Evolutionary conservation across 2,888 invertebrate species (phyloP).

Genomic region (Pherbina coryleti): DNA sequence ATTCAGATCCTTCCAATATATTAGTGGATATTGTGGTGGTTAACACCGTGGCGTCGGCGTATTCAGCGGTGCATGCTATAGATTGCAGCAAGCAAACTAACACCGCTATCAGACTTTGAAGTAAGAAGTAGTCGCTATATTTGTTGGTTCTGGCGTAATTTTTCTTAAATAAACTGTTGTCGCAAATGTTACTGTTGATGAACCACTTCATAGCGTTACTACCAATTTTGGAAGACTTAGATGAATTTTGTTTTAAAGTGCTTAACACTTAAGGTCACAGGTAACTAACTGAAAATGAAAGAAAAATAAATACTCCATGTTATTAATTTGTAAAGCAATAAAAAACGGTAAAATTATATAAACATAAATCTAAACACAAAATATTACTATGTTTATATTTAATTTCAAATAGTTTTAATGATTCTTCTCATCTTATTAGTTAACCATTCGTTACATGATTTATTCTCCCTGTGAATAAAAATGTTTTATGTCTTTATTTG

Average conservation of each 20-base stretch:
- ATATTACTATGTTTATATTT: too few relatives aligned
- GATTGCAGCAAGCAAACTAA: not conserved
- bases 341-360: too few relatives aligned
- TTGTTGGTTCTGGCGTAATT: not conserved
- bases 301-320: too few relatives aligned
- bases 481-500: too few relatives aligned
- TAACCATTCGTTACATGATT: too few relatives aligned
- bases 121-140: not conserved
- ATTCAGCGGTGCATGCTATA: not conserved
- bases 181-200: not conserved
- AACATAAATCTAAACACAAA: too few relatives aligned
- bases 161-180: not conserved
- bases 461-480: too few relatives aligned
- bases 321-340: too few relatives aligned
- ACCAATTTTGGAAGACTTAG: slow-evolving; percentile 1
- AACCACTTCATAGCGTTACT: slow-evolving; percentile 7
- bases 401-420: too few relatives aligned
- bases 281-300: too few relatives aligned
- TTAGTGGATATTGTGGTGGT: not conserved
- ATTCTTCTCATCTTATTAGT: too few relatives aligned
- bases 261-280: too few relatives aligned
- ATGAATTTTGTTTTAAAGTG: not conserved
- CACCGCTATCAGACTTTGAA: not conserved
- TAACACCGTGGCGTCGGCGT: not conserved
- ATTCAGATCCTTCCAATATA: not conserved